Base-by-base conservation (phyloP, 2,797 vertebrate species). In the Mus minutoides region DNA sequence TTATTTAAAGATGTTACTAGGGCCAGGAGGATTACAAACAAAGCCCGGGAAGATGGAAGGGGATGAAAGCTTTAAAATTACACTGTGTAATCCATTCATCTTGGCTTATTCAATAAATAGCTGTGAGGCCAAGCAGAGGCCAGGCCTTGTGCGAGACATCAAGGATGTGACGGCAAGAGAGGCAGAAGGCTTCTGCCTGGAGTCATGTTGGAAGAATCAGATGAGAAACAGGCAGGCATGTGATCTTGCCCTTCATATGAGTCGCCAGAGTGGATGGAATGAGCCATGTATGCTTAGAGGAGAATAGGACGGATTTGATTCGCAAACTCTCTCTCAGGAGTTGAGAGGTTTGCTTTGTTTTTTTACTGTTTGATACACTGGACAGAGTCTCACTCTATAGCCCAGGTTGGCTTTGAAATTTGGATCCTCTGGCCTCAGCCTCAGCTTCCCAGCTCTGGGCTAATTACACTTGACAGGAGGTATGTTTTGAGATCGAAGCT, bases 261-360 rank as follows among this genome's bases (percentile, higher is more conserved):
- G 29, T 19, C 22, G 37, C 29, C 37, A 43, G 22, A 43, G 85
- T 56, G 78, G 78, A 13, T 9, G 21, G 82, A 71, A 49, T 4
- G 43, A 79, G 13, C 46, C 62, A n/a, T 2, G 52, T 0, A 0
- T 29, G 26, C 69, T 34, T 54, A 6, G 21, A 2, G 75, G 16
- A 1, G 80, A 43, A n/a, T 26, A 14, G 73, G 8, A n/a, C 19
- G 24, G 19, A 9, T 34, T 5, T 21, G 3, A 7, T 19, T 26
- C 2, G 3, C 52, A 26, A 14, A 40, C 3, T 24, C 34, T 60
- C 64, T 58, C 91, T 67, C 86, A 8, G 14, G 43, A 52, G n/a
- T 1, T 26, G 16, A 71, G 24, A 22, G 58, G 19, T 78, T 64
- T 64, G 75, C 11, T 62, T 73, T 88, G 26, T 26, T 37, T 88